Percentiles rank a stretch among this genome's conserved stretches.
Evolutionary conservation across 2,797 vertebrate species (phyloP).

Genomic region (Parambassis ranga): DNA sequence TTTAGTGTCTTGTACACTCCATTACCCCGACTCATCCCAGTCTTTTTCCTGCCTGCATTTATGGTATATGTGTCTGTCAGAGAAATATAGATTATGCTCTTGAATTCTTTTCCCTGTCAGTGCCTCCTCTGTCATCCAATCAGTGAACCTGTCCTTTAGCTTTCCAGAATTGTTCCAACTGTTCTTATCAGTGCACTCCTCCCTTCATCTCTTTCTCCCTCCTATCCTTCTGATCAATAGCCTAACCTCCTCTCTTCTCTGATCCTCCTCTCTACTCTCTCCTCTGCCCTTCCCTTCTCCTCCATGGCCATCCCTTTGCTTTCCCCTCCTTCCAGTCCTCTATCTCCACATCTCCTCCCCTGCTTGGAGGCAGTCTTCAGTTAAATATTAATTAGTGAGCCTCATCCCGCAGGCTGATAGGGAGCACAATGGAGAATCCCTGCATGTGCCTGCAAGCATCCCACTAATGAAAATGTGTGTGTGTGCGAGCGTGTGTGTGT

Average conservation of each 20-base stretch:
- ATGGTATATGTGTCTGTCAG: not conserved
- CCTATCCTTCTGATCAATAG: constrained; percentile 51
- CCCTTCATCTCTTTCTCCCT: constrained; percentile 30
- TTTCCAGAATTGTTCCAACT: constrained; percentile 34
- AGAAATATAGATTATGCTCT: not conserved
- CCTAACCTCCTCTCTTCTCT: constrained; percentile 30
- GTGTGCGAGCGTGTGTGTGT: not conserved
- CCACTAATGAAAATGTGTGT: constrained; percentile 67
- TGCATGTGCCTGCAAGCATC: constrained; percentile 64
- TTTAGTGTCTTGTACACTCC: constrained; percentile 17
- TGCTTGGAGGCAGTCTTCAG: constrained; percentile 65
- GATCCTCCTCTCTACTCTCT: constrained; percentile 16
- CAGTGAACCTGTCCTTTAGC: not conserved
- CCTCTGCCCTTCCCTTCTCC: constrained; percentile 27
- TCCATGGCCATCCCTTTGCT: constrained; percentile 15
- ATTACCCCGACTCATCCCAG: constrained; percentile 15
- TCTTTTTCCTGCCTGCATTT: constrained; percentile 5
- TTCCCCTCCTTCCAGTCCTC: constrained; percentile 21
- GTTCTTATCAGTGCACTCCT: constrained; percentile 30
- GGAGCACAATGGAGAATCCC: constrained; percentile 75
- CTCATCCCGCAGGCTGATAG: constrained; percentile 73
- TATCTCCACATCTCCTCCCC: constrained; percentile 61
- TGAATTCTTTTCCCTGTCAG: not conserved
- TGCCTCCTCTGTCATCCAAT: not conserved
- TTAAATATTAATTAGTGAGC: constrained; percentile 84